Base-by-base conservation (phyloP, 1,140 invertebrate genomes). In the Coenobita brevimanus region DNA sequence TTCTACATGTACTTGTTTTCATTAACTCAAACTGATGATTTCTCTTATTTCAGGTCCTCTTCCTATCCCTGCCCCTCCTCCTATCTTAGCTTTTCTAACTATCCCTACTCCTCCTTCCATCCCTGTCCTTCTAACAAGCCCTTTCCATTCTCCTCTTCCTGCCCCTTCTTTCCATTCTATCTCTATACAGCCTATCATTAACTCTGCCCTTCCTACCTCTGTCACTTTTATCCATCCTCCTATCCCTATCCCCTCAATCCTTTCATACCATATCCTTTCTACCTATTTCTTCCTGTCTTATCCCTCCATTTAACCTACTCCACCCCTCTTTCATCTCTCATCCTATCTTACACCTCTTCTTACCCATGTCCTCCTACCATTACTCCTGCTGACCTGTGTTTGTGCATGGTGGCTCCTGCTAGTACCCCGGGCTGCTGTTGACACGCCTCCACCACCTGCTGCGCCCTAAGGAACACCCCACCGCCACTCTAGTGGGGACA, bases 371-470 rank as follows among this genome's bases (percentile, higher is more conserved):
- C n/a, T n/a, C n/a, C n/a, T n/a, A 8, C 69, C 3, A 21, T 15
- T 1, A 30, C 24, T 15, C 33, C 38, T 13, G 36, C 60, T 64
- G 27, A 86, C 83, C 83, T 86, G 75, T 86, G 50, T 79, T 86
- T 86, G 69, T 86, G 83, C 83, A 86, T 67, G 75, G 83, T 86
- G 73, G 75, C 73, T 8, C 83, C 83, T 0, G 83, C 83, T 2
- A 86, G 75, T 27, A 86, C 83, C 3, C 83, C 83, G 2, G 83
- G 83, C n/a, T 86, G 83, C 27, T 86, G 83, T 43, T 86, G 83
- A 8, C 83, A 86, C 24, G 73, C 75, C 75, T 86, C 83, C 83
- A 86, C 83, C 60, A 86, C 73, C 75, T 86, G 83, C 83, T 86
- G 83, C 30, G 83, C 83, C 75, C 76, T 86, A 41, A 86, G 62